A percentile compares a stretch with the other conserved stretches of the same genome.
phyloP scores from a whole-genome alignment of 1,140 invertebrate species.

The Wasmannia auropunctata region DNA sequence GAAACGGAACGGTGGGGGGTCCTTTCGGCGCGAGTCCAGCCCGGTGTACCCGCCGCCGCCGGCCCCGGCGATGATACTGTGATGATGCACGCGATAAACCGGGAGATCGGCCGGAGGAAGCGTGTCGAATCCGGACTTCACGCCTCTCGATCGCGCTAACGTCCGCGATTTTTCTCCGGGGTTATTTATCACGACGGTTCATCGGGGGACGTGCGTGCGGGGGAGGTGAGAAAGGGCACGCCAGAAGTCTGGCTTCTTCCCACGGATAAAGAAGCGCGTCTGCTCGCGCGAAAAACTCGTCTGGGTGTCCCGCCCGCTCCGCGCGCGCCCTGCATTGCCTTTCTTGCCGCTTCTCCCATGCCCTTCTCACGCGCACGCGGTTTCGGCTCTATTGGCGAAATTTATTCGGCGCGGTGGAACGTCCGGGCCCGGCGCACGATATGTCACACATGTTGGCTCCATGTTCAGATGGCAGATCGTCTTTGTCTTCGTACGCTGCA shows the following conservation, averaged over 20 bases:
- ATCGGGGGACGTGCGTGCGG: background rate
- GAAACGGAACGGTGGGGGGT: background rate
- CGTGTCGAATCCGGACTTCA: constrained; percentile 33
- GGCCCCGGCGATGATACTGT: background rate
- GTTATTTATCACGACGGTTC: constrained; percentile 38
- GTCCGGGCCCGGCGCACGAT: background rate
- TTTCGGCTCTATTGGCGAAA: constrained; percentile 63
- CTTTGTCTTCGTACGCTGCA: background rate
- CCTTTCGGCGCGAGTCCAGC: background rate
- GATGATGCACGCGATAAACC: constrained; percentile 6
- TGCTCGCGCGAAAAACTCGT: constrained; percentile 74
- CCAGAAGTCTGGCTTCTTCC: constrained; percentile 63
- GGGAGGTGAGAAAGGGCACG: background rate
- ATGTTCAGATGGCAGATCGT: background rate
- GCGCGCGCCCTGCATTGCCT: background rate
- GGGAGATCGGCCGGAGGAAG: constrained; percentile 12
- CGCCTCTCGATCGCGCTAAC: constrained; percentile 27
- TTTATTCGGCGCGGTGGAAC: constrained; percentile 61
- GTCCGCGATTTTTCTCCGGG: constrained; percentile 54
- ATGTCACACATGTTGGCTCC: constrained; percentile 47
- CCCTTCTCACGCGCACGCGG: constrained; percentile 26
- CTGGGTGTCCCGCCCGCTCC: constrained; percentile 57
- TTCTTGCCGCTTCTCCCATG: background rate
- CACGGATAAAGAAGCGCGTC: constrained; percentile 65
- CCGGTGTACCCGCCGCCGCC: too few relatives aligned